Evolutionary conservation across 2,113 vertebrate species (phyloP).

Genomic region (Anoplopoma fimbria): DNA sequence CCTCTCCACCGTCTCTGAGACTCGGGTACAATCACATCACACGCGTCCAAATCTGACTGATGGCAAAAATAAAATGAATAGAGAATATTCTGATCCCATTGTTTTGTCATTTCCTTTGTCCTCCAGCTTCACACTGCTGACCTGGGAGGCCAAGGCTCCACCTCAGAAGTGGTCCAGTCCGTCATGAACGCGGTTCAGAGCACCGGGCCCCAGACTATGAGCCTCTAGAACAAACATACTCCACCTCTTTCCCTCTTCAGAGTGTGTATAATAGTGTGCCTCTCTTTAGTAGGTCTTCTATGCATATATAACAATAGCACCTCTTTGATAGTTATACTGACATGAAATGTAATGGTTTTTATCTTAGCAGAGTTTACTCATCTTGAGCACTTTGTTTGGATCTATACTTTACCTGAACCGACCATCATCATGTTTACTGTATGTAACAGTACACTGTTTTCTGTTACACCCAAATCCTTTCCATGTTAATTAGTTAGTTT

Average conservation of each 20-base stretch:
- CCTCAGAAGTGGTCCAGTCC: constrained; percentile 85
- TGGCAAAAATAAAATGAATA: neutral
- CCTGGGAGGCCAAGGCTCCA: constrained; percentile 87
- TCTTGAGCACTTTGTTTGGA: neutral
- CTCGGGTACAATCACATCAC: constrained; percentile 64
- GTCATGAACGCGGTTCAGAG: constrained; percentile 78
- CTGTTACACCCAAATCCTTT: neutral
- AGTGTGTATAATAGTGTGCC: neutral
- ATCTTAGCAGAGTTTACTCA: neutral
- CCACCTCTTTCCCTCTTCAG: neutral
- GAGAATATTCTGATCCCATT: neutral
- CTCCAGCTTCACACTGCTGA: constrained; percentile 86
- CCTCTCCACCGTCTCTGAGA: constrained; percentile 84
- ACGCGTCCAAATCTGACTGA: neutral
- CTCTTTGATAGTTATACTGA: neutral
- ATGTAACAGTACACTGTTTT: neutral
- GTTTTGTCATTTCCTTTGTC: neutral
- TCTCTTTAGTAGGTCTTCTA: constrained; percentile 13
- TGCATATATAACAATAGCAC: constrained; percentile 5
- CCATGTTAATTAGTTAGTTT: neutral
- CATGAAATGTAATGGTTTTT: constrained; percentile 23
- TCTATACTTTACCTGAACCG: neutral
- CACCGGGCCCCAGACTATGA: constrained; percentile 58
- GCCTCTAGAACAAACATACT: constrained; percentile 51
- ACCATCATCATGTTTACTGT: neutral